Conservation (phyloP, 2,888 invertebrate species). For the Ectropis crepuscularia region DNA sequence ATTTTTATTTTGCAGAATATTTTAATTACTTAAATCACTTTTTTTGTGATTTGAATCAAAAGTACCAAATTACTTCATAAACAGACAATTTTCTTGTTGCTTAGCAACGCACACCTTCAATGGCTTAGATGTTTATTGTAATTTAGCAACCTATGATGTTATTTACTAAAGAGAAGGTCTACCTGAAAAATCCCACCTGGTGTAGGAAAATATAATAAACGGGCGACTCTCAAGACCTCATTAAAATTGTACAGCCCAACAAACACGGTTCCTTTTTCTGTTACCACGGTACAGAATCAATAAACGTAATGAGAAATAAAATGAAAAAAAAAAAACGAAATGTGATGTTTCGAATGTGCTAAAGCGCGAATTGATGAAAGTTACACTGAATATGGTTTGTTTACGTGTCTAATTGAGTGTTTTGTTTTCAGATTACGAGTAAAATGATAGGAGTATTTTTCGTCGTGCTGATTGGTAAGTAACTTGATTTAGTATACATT, state of each 20-base stretch:
- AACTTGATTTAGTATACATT: neutral
- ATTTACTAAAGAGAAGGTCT: conserved; percentile 23
- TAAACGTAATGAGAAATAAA: conserved; percentile 25
- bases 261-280: conserved; percentile 31
- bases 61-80: too few species aligned
- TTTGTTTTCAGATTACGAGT: conserved; percentile 43
- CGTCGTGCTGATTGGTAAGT: conserved; percentile 50
- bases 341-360: conserved; percentile 15
- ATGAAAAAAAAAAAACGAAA: conserved; percentile 19
- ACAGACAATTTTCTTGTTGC: neutral
- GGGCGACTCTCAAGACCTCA: conserved; percentile 33
- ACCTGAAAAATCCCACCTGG: conserved; percentile 22
- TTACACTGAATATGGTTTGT: neutral
- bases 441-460: conserved; percentile 43
- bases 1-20: too few species aligned
- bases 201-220: conserved; percentile 31
- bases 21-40: too few species aligned
- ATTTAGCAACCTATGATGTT: conserved; percentile 8
- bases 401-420: conserved; percentile 6
- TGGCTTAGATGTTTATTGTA: conserved; percentile 2
- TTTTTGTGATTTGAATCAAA: too few species aligned
- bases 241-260: conserved; percentile 43
- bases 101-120: neutral
- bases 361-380: neutral
- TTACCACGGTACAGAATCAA: conserved; percentile 8